Percentiles rank a stretch among this genome's conserved stretches.
phyloP scores from a whole-genome alignment of 2,113 vertebrate genomes.

The Eudyptes chrysolophus region DNA sequence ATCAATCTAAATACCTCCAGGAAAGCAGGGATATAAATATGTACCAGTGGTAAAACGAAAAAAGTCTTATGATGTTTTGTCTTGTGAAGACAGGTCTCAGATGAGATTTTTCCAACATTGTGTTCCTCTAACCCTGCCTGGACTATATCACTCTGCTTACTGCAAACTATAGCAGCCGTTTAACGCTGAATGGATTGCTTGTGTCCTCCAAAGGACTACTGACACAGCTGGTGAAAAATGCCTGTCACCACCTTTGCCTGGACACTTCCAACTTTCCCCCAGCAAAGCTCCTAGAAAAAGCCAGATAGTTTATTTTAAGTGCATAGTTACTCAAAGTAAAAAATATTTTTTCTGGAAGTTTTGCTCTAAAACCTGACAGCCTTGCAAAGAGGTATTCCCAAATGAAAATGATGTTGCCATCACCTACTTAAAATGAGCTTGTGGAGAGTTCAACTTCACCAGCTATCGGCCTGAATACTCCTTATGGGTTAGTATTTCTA shows the following conservation, averaged over 20 bases:
- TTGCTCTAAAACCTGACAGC: background rate
- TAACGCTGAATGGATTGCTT: background rate
- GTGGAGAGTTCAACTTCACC: background rate
- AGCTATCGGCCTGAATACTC: background rate
- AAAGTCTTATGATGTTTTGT: background rate
- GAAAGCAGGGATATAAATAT: background rate
- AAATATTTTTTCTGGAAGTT: background rate
- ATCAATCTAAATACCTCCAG: background rate
- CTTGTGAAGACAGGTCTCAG: background rate
- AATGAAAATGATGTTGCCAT: fast-evolving
- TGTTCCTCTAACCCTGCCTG: background rate
- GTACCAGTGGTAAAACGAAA: background rate
- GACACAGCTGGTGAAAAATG: background rate
- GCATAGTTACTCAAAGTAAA: background rate
- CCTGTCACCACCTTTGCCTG: background rate
- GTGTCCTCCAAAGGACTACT: background rate
- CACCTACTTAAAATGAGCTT: background rate
- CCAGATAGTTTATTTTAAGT: background rate
- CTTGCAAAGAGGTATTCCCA: background rate
- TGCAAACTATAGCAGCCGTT: background rate
- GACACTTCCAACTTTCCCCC: background rate
- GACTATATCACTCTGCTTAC: background rate
- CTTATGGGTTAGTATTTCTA: background rate
- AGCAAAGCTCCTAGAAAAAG: background rate
- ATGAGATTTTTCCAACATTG: background rate